Conservation (phyloP, 2,113 vertebrate species). For the human region DNA sequence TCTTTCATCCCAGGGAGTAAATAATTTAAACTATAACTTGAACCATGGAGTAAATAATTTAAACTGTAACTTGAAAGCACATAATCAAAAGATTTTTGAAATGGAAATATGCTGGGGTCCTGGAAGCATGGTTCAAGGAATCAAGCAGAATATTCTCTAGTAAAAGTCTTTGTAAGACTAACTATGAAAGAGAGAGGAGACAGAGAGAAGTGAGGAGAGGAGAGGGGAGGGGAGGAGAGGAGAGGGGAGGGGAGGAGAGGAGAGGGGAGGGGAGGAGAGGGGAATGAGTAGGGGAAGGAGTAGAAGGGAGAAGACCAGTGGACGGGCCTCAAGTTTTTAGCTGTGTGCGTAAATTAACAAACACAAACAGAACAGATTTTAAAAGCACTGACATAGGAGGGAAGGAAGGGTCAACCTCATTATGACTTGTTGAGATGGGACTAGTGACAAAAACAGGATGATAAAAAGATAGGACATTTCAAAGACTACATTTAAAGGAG, state of each 20-base stretch:
- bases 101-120: not conserved
- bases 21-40: not conserved
- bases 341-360: not conserved
- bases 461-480: not conserved
- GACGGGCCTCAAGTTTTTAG: not conserved
- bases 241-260: not conserved
- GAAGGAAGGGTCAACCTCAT: not conserved
- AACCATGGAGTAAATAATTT: not conserved
- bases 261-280: not conserved
- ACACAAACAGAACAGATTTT: not conserved
- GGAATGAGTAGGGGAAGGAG: not conserved
- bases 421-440: not conserved
- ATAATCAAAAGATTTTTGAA: conserved; percentile 35
- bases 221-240: too few relatives aligned
- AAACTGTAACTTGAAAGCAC: not conserved
- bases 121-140: not conserved
- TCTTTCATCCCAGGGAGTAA: not conserved
- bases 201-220: not conserved
- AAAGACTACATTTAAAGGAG: not conserved
- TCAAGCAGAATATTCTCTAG: not conserved
- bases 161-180: not conserved
- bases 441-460: not conserved
- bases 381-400: not conserved
- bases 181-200: too few relatives aligned
- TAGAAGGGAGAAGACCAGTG: not conserved